Conservation (phyloP, 2,113 vertebrate genomes). For the Amblyornis subalaris region DNA sequence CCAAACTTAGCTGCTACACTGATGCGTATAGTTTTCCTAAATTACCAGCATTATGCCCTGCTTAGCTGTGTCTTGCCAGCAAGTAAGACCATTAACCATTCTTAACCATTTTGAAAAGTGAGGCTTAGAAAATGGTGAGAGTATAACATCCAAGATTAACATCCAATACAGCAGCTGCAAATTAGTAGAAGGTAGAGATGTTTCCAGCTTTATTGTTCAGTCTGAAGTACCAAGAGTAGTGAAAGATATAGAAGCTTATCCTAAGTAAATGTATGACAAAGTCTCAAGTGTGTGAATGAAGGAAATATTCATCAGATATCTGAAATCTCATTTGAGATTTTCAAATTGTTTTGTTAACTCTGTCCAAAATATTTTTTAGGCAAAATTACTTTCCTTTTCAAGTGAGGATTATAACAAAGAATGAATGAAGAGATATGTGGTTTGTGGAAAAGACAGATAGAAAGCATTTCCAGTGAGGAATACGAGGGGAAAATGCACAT, state of each 20-base stretch:
- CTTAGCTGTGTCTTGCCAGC: neutral
- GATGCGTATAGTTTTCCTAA: neutral
- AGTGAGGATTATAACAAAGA: neutral
- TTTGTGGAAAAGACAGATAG: neutral
- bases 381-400: neutral
- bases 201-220: neutral
- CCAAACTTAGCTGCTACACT: neutral
- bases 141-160: neutral
- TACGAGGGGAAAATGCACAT: neutral
- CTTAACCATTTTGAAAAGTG: neutral
- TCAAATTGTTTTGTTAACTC: neutral
- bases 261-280: neutral
- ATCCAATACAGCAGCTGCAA: neutral
- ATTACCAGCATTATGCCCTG: neutral
- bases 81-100: no score
- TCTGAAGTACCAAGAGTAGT: neutral
- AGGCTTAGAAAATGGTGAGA: neutral
- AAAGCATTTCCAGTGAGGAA: neutral
- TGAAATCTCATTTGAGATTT: neutral
- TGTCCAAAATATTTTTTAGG: neutral
- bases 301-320: neutral
- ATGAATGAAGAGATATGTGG: neutral
- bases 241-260: neutral
- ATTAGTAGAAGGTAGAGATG: neutral
- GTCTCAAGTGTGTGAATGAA: neutral